Percentiles rank a stretch among this genome's conserved stretches.
These are phyloP conservation scores for Brachypalpus laphriformis DNA, from an alignment of 2,888 invertebrate species.

Conservation along the genomic window DNA sequence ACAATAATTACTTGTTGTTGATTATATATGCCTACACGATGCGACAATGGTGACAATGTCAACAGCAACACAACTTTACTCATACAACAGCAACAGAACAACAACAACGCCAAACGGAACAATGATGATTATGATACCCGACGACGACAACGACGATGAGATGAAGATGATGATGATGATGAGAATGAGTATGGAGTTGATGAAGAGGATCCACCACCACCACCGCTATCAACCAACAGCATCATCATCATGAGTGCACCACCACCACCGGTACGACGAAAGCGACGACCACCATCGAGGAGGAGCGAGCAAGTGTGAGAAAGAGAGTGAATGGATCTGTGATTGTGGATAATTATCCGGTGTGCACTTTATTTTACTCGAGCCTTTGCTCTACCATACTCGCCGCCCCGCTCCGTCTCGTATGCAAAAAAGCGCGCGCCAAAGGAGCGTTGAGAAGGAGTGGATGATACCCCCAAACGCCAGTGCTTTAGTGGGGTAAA, in stretches of 20 bases:
- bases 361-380: conserved; percentile 68
- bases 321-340: conserved; percentile 69
- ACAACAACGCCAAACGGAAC: conserved; percentile 49
- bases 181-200: conserved; percentile 59
- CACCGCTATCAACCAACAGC: conserved; percentile 5
- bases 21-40: conserved; percentile 74
- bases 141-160: conserved; percentile 33
- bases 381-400: conserved; percentile 10
- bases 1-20: conserved; percentile 74
- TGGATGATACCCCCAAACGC: background rate
- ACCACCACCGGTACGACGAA: conserved; percentile 13
- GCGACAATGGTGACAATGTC: conserved; percentile 74
- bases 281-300: conserved; percentile 47
- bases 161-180: conserved; percentile 46
- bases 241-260: no score
- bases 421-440: conserved; percentile 43
- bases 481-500: conserved; percentile 37
- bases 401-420: background rate
- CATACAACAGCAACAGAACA: conserved; percentile 33
- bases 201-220: conserved; percentile 67
- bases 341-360: conserved; percentile 74
- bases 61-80: conserved; percentile 67
- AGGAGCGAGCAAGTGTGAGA: conserved; percentile 52
- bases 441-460: conserved; percentile 47
- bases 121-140: conserved; percentile 72